Evolutionary conservation across 2,888 invertebrate genomes (phyloP), one percentile per base, ranked within the genome.

Genomic region (Cremastinae sp.): DNA sequence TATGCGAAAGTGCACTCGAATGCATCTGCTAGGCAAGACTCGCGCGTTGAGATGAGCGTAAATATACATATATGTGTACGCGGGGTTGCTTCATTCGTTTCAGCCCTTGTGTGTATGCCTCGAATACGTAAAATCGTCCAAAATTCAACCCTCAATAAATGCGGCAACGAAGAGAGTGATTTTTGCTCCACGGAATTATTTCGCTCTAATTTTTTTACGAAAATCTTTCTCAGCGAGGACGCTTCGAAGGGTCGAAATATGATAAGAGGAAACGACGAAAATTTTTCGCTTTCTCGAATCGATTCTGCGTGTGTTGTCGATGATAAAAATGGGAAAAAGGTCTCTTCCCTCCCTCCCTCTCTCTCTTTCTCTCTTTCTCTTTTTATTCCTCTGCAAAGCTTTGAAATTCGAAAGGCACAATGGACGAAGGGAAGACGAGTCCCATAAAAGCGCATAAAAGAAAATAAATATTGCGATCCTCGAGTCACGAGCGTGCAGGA

Each of bases 11-110:
- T 61, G 69, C 76, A 69, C 73, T 69, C 54, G 59, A 53, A 59
- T 73, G 64, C 76, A 73, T 61, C 69, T 69, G 73, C 64, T 16
- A 69, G 64, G 61, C 58, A 69, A 66, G 51, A 34, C 71, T 36
- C 69, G 53, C 69, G 53, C 47, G 68, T 54, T 53, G 64, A 41
- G 68, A 76, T 69, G 68, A 58, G 53, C 43, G 49, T 38, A 61
- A 41, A 56, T 43, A 65, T 18, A 56, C 8, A n/a, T n/a, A n/a
- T n/a, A 41, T n/a, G 41, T 41, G 7, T 51, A 54, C 58, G 58
- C 41, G 18, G 28, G 18, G 28, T 62, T 41, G 53, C 51, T 72
- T 41, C 59, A 59, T 76, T 72, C 53, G 68, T 65, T 58, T 69
- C 51, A 12, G 10, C 43, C 20, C 49, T 49, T 28, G 38, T 22